Conservation (phyloP, 2,888 invertebrate genomes). For the Lasioglossum villosulum region DNA sequence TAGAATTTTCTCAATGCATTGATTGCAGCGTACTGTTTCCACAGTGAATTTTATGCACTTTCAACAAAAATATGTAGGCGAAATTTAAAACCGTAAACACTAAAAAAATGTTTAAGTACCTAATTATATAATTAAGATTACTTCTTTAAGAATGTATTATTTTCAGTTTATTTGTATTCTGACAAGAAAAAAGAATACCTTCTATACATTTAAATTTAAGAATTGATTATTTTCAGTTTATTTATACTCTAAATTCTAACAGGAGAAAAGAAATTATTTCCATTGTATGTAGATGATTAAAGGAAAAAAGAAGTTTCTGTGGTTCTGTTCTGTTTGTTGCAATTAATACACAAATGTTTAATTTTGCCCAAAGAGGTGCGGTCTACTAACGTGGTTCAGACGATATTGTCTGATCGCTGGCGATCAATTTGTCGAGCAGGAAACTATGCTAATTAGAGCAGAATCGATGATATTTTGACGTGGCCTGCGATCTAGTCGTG, state of each 20-base stretch:
- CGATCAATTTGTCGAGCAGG: background rate
- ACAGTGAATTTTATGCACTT: too few relatives aligned
- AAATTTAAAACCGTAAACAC: too few relatives aligned
- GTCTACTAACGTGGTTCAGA: background rate
- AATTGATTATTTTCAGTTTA: background rate
- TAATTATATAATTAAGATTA: too few relatives aligned
- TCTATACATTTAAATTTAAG: too few relatives aligned
- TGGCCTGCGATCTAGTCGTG: background rate
- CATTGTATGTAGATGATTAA: background rate
- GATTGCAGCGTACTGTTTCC: too few relatives aligned
- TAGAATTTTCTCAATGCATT: too few relatives aligned
- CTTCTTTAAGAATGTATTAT: too few relatives aligned
- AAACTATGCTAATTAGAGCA: conserved; percentile 15
- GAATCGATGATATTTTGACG: conserved; percentile 18
- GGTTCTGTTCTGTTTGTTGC: background rate
- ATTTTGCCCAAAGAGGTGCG: background rate
- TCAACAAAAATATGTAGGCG: too few relatives aligned
- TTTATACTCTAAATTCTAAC: background rate
- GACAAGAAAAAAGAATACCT: too few relatives aligned
- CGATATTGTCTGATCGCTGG: background rate
- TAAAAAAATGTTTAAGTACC: too few relatives aligned
- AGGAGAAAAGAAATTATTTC: background rate
- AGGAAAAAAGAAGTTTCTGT: background rate
- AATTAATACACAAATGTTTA: background rate
- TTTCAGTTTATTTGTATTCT: too few relatives aligned